Percentiles rank a stretch among this genome's conserved stretches.
Conservation (phyloP, 2,113 vertebrate genomes). For the Nesogale talazaci region DNA sequence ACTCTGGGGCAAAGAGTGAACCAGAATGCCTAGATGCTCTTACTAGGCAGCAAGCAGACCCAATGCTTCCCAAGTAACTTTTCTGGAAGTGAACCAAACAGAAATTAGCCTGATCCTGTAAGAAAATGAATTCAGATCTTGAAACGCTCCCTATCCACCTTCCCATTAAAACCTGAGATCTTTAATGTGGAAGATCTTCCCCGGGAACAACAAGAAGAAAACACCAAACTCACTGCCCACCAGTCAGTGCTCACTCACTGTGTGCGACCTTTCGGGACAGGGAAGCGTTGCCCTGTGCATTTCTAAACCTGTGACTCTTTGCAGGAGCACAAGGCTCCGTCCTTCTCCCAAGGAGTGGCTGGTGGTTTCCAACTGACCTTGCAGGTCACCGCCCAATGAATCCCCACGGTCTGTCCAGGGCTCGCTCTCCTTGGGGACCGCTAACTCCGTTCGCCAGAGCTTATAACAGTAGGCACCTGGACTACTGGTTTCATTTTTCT, state of each 20-base stretch:
- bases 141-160: constrained; percentile 11
- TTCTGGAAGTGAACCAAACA: not conserved
- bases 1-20: not conserved
- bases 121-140: constrained; percentile 19
- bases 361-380: too few species aligned
- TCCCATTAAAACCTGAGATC: not conserved
- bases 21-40: constrained; percentile 12
- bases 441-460: not conserved
- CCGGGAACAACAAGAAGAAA: not conserved
- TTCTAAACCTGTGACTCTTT: too few species aligned
- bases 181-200: not conserved
- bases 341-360: too few species aligned
- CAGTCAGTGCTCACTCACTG: too few species aligned
- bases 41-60: constrained; percentile 13
- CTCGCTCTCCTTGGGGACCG: not conserved
- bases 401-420: too few species aligned
- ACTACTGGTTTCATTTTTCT: not conserved
- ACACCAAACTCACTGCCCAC: too few species aligned
- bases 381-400: too few species aligned
- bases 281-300: too few species aligned
- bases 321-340: too few species aligned
- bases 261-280: too few species aligned
- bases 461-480: too few species aligned
- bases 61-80: not conserved
- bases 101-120: not conserved